Base-by-base conservation (phyloP, 2,888 invertebrate species). In the Stenurella melanura region DNA sequence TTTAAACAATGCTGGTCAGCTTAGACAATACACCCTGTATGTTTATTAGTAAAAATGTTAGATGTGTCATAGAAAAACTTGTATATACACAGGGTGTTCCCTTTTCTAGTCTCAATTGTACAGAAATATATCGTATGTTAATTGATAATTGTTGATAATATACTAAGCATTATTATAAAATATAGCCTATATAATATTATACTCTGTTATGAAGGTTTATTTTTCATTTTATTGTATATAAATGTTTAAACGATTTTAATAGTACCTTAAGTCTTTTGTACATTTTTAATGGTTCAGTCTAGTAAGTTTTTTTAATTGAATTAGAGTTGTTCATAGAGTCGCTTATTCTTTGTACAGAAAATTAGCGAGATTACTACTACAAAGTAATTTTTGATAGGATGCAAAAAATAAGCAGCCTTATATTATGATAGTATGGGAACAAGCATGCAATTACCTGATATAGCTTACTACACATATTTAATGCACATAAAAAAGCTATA, bases 51-150 rank as follows among this genome's bases (percentile, higher is more conserved):
- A 12, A 18, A 34, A 57, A 34, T 69, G 18, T 38, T 63, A 6
- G 60, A 21, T 34, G 42, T 75, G 76, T 81, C 78, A 81, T 81
- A 81, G 78, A 80, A 81, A 81, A 81, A 80, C 78, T 77, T 77
- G 74, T 78, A 67, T 34, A 64, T 57, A 63, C 57, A 34, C 19
- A 64, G 73, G 70, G 75, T 77, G 75, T 79, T 68, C 66, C 76
- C 69, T 42, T 74, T 57, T 80, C 77, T 81, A 78, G 79, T 81
- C 79, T 74, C 54, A 73, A 69, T 50, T 76, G 74, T 80, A 80
- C 69, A 78, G 77, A 74, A 71, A 60, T 71, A 69, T 63, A 74
- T 7, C 64, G 57, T 69, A 21, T 74, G 70, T 78, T 75, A 42
- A 75, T 57, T 26, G 30, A 30, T 60, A 26, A 19, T 18, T 17